phyloP scores from a whole-genome alignment of 2,797 vertebrate species.

The Catamblyrhynchus diadema region DNA sequence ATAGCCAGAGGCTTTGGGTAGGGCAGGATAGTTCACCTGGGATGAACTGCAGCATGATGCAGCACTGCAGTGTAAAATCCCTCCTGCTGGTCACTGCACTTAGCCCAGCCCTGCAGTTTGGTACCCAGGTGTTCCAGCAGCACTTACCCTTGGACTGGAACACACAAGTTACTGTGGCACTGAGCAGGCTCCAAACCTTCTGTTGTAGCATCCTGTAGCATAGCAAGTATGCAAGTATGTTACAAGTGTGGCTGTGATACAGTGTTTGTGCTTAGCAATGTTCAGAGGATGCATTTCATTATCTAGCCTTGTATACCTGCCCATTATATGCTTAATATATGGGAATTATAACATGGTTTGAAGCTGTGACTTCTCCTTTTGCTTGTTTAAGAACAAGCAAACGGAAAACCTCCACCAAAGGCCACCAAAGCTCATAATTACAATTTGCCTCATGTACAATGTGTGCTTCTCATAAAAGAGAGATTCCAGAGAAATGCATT shows the following conservation, averaged over 20 bases:
- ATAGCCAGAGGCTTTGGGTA: no score
- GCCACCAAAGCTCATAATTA: neutral
- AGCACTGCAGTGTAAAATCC: neutral
- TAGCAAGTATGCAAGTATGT: neutral
- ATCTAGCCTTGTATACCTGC: accelerated
- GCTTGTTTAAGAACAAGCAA: neutral
- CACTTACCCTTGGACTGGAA: neutral
- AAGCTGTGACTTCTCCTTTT: neutral
- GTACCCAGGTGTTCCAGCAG: neutral
- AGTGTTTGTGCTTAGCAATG: neutral
- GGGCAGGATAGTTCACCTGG: neutral
- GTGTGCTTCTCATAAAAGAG: neutral
- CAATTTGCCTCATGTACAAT: neutral
- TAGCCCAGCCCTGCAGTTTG: neutral
- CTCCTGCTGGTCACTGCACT: neutral
- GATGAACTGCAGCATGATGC: neutral
- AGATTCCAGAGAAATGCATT: neutral
- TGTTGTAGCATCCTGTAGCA: neutral
- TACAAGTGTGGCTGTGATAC: neutral
- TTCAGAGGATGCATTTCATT: neutral
- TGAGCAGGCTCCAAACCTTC: neutral
- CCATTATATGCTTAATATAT: neutral
- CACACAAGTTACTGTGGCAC: neutral
- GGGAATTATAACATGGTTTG: neutral
- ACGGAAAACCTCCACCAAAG: neutral